Base-by-base conservation (phyloP, 1,140 invertebrate species). In the Spodoptera litura region DNA sequence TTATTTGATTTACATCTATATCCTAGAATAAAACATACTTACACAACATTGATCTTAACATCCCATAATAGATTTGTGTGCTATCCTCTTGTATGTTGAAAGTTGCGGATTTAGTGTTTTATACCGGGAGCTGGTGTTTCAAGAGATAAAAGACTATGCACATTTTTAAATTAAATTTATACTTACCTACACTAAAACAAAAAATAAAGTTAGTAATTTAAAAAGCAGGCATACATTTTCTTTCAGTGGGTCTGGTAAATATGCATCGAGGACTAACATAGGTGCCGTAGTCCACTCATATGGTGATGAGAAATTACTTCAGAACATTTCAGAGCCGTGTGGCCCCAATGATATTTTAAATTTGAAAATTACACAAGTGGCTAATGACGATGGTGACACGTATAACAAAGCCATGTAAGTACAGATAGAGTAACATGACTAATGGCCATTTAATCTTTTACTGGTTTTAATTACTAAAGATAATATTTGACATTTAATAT, bases 231-330 rank as follows among this genome's bases (percentile, higher is more conserved):
- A 11, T 61, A 11, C 31, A 31, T 49, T 53, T 44, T 58, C 52
- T 72, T 82, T 70, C 55, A 82, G 78, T 25, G 94, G 92, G 70
- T 96, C 95, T 9, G 91, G 87, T 31, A 96, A 95, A 81, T 96
- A 96, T 87, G 91, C 91, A 13, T 88, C 93, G 12, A 88, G 96
- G 77, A 94, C 88, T 35, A 96, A 96, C 88, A 86, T 93, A 56
- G 96, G 96, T 10, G 93, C 95, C 49, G 89, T 95, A 20, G 90
- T 96, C 8, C 92, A 93, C 61, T 94, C 90, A n/a, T 95, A 88
- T 83, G 95, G 95, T 4, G 88, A 93, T 58, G 89, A 94, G 27
- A 85, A 89, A 11, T 76, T 89, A 6, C 75, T 94, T 35, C 79
- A 88, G 78, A 59, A 64, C 10, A 84, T 94, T 55, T 58, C 78